Evolutionary conservation across 1,140 invertebrate genomes (phyloP).

Genomic region (Drosophila pseudoobscura): DNA sequence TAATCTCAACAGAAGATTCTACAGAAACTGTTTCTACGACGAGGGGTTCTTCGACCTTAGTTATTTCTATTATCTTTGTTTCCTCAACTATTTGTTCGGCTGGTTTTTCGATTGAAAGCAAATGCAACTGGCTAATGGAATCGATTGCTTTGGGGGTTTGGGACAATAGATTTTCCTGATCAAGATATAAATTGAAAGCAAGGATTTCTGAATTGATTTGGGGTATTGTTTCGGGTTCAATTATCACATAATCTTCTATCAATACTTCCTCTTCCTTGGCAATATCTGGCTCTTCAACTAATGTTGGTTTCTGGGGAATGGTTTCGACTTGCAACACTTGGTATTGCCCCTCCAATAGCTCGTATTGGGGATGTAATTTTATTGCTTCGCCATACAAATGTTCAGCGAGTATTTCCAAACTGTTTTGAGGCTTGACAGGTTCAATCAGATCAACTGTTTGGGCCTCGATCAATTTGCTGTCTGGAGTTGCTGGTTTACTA

Average conservation of each 20-base stretch:
- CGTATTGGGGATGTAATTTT: constrained; percentile 30
- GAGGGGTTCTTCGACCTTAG: constrained; percentile 1
- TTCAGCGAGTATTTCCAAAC: constrained; percentile 21
- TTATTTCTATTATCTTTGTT: constrained; percentile 9
- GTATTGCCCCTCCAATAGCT: constrained; percentile 37
- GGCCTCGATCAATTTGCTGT: too few relatives aligned
- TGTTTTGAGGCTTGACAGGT: neutral
- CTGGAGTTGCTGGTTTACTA: too few relatives aligned
- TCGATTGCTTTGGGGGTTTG: constrained; percentile 37
- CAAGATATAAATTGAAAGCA: constrained; percentile 61
- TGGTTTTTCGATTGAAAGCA: constrained; percentile 33
- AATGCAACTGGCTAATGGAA: constrained; percentile 47
- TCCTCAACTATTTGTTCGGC: constrained; percentile 2
- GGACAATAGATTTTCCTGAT: constrained; percentile 45
- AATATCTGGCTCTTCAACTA: neutral
- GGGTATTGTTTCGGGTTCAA: constrained; percentile 68
- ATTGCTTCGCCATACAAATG: constrained; percentile 32
- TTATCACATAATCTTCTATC: constrained; percentile 74
- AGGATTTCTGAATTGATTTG: constrained; percentile 70
- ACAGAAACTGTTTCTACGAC: constrained; percentile 7
- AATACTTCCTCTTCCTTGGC: constrained; percentile 20
- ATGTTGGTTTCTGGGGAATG: constrained; percentile 2
- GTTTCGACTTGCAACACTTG: constrained; percentile 23
- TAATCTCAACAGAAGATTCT: neutral
- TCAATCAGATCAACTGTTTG: neutral